Evolutionary conservation across 1,140 invertebrate species (phyloP), one percentile per base, ranked within the genome.

Genomic region (Drosophila murphyi): DNA sequence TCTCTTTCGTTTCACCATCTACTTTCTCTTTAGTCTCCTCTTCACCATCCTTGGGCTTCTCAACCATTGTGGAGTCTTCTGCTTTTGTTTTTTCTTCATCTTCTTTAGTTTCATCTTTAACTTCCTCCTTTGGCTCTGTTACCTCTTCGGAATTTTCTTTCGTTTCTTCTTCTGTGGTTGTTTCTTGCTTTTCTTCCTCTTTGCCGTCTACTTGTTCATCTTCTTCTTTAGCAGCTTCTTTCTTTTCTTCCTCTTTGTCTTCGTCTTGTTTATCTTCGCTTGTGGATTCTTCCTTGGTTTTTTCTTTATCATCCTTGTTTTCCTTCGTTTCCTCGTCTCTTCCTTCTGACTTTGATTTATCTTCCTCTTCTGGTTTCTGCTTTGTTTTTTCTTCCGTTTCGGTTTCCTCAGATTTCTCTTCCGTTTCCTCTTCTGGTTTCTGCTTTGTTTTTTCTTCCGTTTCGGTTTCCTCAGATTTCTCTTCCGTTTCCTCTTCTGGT

Each of bases 91-190:
- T 28, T 31, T 48, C 35, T 6, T 52, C 45, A 43, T 60, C 32
- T 37, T 8, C 73, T 34, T 41, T 7, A 1, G 51, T 10, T 51
- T 68, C 51, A 7, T 50, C 57, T 56, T 68, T 7, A 34, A n/a
- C n/a, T 20, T 70, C 41, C 35, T 20, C 20, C 20, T 20, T 20
- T 20, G 20, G 20, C 20, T 20, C 20, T 20, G 20, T 20, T 20
- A 20, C 20, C 20, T 20, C 20, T 20, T 47, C 34, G 3, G 47
- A 20, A 2, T 55, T 20, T 34, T 72, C 59, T 48, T 39, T 6
- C 4, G 43, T 10, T 32, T 76, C 32, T 20, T 52, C 43, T 8
- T 48, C 10, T 1, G 10, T 10, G 4, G 39, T 1, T 20, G 0
- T 55, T n/a, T 31, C 5, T 5, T 20, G 31, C 31, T 20, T 29